These are phyloP conservation scores for Strigamia transsilvanica DNA, from an alignment of 2,888 invertebrate species.

Conservation along the genomic window DNA sequence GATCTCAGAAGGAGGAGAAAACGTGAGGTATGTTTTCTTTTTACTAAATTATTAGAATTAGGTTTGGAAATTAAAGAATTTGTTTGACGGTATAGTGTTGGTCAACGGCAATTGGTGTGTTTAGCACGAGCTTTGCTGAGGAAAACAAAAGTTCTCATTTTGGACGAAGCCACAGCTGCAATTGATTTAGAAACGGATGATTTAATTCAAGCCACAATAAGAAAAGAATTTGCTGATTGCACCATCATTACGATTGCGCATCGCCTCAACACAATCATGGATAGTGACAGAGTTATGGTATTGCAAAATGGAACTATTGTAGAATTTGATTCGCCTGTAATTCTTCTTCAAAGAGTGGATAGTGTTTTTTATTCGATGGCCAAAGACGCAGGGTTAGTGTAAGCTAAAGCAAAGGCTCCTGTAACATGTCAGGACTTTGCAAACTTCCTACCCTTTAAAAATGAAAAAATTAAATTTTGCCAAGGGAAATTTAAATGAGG, in stretches of 20 bases:
- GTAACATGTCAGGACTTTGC: too few species aligned
- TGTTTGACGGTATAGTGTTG: constrained; percentile 62
- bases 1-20: constrained; percentile 56
- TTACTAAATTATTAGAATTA: too few species aligned
- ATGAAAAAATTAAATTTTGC: too few species aligned
- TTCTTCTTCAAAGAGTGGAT: constrained; percentile 62
- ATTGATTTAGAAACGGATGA: constrained; percentile 68
- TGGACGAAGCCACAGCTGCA: constrained; percentile 69
- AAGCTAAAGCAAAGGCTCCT: not conserved
- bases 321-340: constrained; percentile 65
- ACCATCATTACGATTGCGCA: constrained; percentile 93
- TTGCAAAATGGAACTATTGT: constrained; percentile 64
- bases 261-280: constrained; percentile 90
- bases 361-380: constrained; percentile 67
- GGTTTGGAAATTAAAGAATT: too few species aligned
- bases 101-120: constrained; percentile 67
- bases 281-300: constrained; percentile 73
- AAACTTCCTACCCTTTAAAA: too few species aligned
- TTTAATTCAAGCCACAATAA: constrained; percentile 77
- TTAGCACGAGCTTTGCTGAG: constrained; percentile 66
- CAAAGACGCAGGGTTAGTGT: constrained; percentile 65
- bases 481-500: too few species aligned
- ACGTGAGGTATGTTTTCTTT: constrained; percentile 55
- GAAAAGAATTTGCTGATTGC: constrained; percentile 82
- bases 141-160: constrained; percentile 66